A percentile compares a stretch with the other conserved stretches of the same genome.
phyloP scores from a whole-genome alignment of 2,888 invertebrate species.

The Eilema caniola region DNA sequence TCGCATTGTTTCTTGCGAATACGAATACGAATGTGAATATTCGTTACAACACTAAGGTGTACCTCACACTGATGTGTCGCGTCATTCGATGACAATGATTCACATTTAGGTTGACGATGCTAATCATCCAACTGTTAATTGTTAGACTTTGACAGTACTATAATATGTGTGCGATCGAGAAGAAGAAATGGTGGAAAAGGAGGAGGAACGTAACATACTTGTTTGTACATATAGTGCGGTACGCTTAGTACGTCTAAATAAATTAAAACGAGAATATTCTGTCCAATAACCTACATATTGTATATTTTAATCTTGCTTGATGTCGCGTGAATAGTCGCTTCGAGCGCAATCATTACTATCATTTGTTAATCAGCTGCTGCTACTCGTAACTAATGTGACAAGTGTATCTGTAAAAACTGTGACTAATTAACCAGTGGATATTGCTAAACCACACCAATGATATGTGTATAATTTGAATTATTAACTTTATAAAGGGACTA shows the following conservation, averaged over 20 bases:
- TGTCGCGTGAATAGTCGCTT: background rate
- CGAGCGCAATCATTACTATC: background rate
- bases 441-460: background rate
- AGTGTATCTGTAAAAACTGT: background rate
- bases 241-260: background rate
- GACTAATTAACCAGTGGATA: background rate
- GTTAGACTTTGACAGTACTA: too few species aligned
- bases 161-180: background rate
- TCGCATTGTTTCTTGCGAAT: too few species aligned
- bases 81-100: background rate
- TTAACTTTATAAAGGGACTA: conserved; percentile 10
- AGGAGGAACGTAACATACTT: background rate
- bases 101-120: background rate
- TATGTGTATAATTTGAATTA: background rate
- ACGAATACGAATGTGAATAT: too few species aligned
- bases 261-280: background rate
- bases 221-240: background rate
- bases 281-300: background rate
- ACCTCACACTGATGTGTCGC: too few species aligned
- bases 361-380: background rate
- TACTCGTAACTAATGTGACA: conserved; percentile 1
- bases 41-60: too few species aligned
- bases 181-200: background rate
- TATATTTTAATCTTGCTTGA: background rate
- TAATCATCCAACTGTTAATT: background rate